A percentile compares a stretch with the other conserved stretches of the same genome.
Conservation (phyloP, 2,888 invertebrate species). For the Euclidia mi region DNA sequence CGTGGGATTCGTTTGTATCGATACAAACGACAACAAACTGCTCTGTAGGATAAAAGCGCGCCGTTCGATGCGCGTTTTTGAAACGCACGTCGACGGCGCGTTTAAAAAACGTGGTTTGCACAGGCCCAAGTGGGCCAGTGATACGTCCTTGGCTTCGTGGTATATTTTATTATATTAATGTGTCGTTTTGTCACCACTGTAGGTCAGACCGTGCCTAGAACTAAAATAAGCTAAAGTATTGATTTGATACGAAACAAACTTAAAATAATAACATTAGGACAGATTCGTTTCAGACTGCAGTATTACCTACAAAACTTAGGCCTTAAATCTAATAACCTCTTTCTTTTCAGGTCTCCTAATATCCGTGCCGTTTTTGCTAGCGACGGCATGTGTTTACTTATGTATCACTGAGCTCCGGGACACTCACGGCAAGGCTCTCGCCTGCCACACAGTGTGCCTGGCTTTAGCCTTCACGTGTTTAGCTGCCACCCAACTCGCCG, state of each 20-base stretch:
- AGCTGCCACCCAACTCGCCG: slow-evolving; percentile 88
- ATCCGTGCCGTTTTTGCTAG: slow-evolving; percentile 87
- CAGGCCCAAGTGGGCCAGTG: slow-evolving; percentile 10
- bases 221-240: too few relatives aligned
- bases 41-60: too few relatives aligned
- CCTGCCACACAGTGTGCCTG: slow-evolving; percentile 89
- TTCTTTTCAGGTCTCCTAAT: slow-evolving; percentile 79
- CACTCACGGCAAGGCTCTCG: slow-evolving; percentile 89
- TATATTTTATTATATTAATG: slow-evolving; percentile 2
- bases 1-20: too few relatives aligned
- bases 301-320: too few relatives aligned
- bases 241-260: too few relatives aligned
- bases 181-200: not conserved
- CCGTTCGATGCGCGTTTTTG: too few relatives aligned
- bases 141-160: slow-evolving; percentile 6
- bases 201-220: not conserved
- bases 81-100: too few relatives aligned
- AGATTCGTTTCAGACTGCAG: too few relatives aligned
- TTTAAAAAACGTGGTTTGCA: too few relatives aligned
- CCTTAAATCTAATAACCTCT: not conserved
- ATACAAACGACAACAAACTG: too few relatives aligned
- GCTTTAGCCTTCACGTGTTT: slow-evolving; percentile 88
- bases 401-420: slow-evolving; percentile 88
- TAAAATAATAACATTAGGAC: too few relatives aligned
- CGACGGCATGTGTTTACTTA: slow-evolving; percentile 84